phyloP scores from a whole-genome alignment of 2,113 vertebrate species.

The Motacilla tschutschensis region DNA sequence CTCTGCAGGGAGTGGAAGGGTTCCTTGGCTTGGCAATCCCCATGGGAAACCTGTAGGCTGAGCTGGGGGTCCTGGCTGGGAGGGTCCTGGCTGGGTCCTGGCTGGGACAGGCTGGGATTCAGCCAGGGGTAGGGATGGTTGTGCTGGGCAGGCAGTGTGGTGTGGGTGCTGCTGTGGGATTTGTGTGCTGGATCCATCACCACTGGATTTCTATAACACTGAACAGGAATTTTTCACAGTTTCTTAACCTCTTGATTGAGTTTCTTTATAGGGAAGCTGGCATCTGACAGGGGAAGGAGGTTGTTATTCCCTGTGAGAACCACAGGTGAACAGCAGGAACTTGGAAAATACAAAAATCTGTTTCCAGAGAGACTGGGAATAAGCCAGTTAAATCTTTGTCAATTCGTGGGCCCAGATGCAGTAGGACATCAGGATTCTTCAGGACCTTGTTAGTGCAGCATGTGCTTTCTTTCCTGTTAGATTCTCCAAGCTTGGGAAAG shows the following conservation, averaged over 20 bases:
- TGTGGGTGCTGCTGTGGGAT: background rate
- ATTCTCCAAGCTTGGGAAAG: background rate
- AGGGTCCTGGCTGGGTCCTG: background rate
- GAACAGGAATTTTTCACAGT: background rate
- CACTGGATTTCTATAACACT: rapidly evolving
- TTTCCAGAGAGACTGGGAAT: background rate
- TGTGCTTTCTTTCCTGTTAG: background rate
- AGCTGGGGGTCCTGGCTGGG: background rate
- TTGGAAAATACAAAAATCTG: background rate
- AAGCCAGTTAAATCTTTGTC: background rate
- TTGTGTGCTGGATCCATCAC: background rate
- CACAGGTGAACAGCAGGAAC: background rate
- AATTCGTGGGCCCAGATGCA: background rate
- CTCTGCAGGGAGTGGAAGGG: rapidly evolving
- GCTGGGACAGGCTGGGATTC: background rate
- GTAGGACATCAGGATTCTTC: background rate
- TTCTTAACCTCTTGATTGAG: background rate
- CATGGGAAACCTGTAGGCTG: rapidly evolving
- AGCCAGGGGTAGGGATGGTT: rapidly evolving
- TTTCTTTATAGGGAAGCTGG: background rate
- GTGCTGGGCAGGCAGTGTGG: rapidly evolving
- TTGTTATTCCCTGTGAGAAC: background rate
- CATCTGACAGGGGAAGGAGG: background rate
- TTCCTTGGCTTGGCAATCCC: background rate
- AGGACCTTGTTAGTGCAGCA: background rate